Evolutionary conservation across 2,888 invertebrate species (phyloP), one percentile per base, ranked within the genome.

Genomic region (Ectemnius lituratus): DNA sequence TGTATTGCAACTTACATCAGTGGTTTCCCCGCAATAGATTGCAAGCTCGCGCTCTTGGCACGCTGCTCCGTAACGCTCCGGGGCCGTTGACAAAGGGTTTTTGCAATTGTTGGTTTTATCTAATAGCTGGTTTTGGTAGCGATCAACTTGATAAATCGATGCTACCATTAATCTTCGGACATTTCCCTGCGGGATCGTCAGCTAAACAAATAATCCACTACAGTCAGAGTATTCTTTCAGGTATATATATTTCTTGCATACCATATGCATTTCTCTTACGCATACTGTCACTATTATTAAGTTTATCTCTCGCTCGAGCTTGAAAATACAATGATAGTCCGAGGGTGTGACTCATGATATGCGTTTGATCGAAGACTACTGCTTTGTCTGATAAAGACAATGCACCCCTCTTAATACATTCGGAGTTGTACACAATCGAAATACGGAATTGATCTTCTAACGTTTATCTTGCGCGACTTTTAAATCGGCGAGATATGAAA

Each of bases 101-200:
- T 23, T 92, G 92, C 84, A 88, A 88, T 46, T 91, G 91, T 67
- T 88, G 92, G 84, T 86, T 93, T 28, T 91, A 92, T 71, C 80
- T 93, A 1, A 84, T 93, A 0, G 90, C 91, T 58, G 93, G 93
- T 27, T 92, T 90, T 71, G 92, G 92, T 65, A 86, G 88, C 37
- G 86, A 90, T 70, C 91, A 92, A 59, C 78, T 92, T 18, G 93
- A 93, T 75, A 86, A 87, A 72, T 82, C 88, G 2, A 90, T 90
- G 89, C 56, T 90, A 4, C 89, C 90, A 5, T 68, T 89, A 28
- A 90, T 90, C 67, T 87, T 90, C 46, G 89, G 89, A 37, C 90
- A 91, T 52, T 90, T 90, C 73, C 91, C 91, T n/a, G 89, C 91
- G n/a, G 91, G 92, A 4, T 86, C 91, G 5, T 91, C 91, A 16